Percentiles rank a stretch among this genome's conserved stretches.
Conservation (phyloP, 2,797 vertebrate genomes). For the Aphelocoma californica region DNA sequence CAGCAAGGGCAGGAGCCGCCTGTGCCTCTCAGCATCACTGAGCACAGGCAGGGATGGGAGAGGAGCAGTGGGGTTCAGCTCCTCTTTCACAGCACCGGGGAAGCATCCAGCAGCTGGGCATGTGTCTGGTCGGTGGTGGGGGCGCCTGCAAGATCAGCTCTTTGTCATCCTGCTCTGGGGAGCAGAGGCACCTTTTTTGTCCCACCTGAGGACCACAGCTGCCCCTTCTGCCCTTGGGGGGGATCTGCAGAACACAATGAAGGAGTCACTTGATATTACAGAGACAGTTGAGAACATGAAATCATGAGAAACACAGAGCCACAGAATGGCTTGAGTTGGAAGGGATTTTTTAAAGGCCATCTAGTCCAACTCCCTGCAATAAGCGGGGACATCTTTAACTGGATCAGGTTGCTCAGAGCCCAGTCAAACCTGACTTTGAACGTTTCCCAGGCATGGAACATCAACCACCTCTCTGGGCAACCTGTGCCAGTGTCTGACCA, state of each 20-base stretch:
- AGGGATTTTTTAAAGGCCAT: not conserved
- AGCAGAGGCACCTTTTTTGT: rapidly evolving
- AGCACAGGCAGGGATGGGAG: rapidly evolving
- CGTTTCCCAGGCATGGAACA: not conserved
- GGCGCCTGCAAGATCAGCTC: not conserved
- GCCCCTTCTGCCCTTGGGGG: not conserved
- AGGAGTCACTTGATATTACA: rapidly evolving
- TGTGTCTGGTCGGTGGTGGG: not conserved
- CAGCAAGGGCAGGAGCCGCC: not conserved
- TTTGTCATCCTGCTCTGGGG: not conserved
- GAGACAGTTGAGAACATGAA: not conserved
- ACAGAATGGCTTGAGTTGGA: not conserved
- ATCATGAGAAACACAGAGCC: not conserved
- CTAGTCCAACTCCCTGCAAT: not conserved
- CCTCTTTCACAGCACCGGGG: not conserved
- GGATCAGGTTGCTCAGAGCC: not conserved
- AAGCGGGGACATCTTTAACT: not conserved
- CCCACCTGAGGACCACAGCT: not conserved
- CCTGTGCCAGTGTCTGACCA: not conserved
- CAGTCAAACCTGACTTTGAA: not conserved
- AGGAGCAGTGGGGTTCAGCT: not conserved
- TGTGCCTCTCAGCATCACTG: rapidly evolving
- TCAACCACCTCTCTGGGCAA: not conserved
- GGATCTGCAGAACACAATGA: not conserved
- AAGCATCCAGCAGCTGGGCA: not conserved